Base-by-base conservation (phyloP, 2,113 vertebrate genomes). In the Nibea coibor region DNA sequence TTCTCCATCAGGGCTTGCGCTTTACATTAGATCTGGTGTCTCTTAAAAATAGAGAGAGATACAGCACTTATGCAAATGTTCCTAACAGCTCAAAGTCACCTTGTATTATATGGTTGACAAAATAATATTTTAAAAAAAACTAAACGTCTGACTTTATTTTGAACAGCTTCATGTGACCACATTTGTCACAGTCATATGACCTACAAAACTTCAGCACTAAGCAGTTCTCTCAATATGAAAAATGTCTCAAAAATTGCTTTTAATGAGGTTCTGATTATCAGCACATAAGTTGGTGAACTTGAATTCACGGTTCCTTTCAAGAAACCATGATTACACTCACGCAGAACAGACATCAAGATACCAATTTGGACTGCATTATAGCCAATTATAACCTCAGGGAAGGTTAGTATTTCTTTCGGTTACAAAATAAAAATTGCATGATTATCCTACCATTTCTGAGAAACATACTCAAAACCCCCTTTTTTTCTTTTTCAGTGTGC, bases 361-460 rank as follows among this genome's bases (percentile, higher is more conserved):
- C 11, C 57, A 81, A 66, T 75, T 54, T 80, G 16, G 61, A 57
- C 28, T 22, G 63, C 57, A 82, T 73, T 82, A 75, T 19, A 79
- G 54, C 7, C 20, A 31, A 70, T 67, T 66, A 66, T n/a, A 43
- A 75, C 58, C 35, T 20, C 16, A n/a, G 43, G 4, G 50, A 15
- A 24, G 28, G 15, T 57, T 50, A 57, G 57, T 73, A 45, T 43
- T 42, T 42, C 28, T 51, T 73, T 59, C 24, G 1, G 56, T 20
- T 20, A 24, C 51, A 35, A 76, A 82, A 82, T 45, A 17, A 53
- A 65, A 68, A 58, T 69, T 65, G 28, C 39, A 57, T 62, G 24
- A 63, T 71, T 39, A 31, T 53, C 28, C 65, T 54, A 67, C 58
- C 45, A 45, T 59, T 51, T 65, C 15, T 68, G 22, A 72, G n/a